phyloP scores from a whole-genome alignment of 2,113 vertebrate genomes.

The Clarias magur region DNA sequence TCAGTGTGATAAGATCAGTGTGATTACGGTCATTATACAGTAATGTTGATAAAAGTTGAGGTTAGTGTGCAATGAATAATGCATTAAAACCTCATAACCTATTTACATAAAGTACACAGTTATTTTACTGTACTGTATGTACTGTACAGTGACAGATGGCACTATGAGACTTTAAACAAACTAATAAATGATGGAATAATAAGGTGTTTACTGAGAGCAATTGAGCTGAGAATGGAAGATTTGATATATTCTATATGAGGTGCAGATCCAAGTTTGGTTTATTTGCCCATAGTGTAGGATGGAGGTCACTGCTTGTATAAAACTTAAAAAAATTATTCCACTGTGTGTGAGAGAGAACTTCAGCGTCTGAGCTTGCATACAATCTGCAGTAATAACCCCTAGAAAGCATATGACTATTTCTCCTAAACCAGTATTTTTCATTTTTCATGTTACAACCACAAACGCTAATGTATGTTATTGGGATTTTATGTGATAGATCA shows the following conservation, averaged over 20 bases:
- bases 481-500: no score
- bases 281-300: background rate
- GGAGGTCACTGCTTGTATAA: background rate
- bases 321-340: background rate
- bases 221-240: background rate
- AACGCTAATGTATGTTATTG: no score
- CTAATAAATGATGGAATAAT: background rate
- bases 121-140: background rate
- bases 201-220: background rate
- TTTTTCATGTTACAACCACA: no score
- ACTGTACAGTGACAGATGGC: background rate
- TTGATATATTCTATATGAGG: background rate
- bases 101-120: background rate
- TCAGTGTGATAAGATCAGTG: background rate
- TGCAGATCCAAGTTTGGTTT: background rate
- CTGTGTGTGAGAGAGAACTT: background rate
- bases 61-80: background rate
- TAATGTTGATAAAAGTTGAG: background rate
- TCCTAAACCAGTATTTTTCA: slow-evolving; percentile 37
- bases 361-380: background rate
- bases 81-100: background rate
- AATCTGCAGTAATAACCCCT: background rate
- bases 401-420: background rate
- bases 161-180: background rate
- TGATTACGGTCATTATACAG: background rate